A percentile compares a stretch with the other conserved stretches of the same genome.
phyloP scores from a whole-genome alignment of 1,140 invertebrate genomes.

The Drosophila tristis region DNA sequence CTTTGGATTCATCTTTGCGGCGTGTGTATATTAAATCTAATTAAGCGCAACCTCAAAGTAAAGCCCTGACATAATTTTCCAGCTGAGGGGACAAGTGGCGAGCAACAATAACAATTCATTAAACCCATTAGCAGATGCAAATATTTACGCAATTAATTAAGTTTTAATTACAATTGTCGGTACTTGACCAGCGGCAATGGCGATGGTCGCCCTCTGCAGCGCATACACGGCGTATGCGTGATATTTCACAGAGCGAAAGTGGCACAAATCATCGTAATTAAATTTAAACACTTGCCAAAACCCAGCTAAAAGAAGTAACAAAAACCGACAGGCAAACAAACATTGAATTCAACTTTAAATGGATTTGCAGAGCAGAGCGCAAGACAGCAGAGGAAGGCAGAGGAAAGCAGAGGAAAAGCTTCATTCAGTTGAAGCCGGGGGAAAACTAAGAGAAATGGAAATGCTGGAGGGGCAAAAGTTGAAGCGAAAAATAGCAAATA shows the following conservation, averaged over 20 bases:
- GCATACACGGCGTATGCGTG: constrained; percentile 42
- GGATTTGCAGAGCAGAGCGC: constrained; percentile 30
- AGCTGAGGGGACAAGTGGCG: constrained; percentile 45
- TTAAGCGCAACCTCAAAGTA: neutral
- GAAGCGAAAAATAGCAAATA: constrained; percentile 79
- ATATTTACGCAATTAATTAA: constrained; percentile 71
- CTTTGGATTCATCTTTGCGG: too few species aligned
- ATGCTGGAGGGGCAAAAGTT: constrained; percentile 60
- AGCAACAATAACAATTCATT: constrained; percentile 70
- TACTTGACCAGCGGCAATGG: constrained; percentile 33
- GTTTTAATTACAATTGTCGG: constrained; percentile 64
- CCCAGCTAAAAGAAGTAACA: neutral
- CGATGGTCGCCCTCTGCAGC: too few species aligned
- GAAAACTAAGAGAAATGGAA: constrained; percentile 47
- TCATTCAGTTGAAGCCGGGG: constrained; percentile 1
- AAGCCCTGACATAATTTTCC: constrained; percentile 45
- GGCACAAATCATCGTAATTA: constrained; percentile 44
- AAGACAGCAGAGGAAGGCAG: constrained; percentile 27
- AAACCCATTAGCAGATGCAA: constrained; percentile 68
- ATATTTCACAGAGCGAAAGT: constrained; percentile 27
- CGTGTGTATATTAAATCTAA: neutral
- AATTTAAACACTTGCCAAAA: constrained; percentile 36
- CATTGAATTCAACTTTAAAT: constrained; percentile 57
- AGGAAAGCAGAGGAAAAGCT: constrained; percentile 37
- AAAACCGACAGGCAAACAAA: neutral